Conservation (phyloP, 2,113 vertebrate genomes). For the Melanostigma gelatinosum region DNA sequence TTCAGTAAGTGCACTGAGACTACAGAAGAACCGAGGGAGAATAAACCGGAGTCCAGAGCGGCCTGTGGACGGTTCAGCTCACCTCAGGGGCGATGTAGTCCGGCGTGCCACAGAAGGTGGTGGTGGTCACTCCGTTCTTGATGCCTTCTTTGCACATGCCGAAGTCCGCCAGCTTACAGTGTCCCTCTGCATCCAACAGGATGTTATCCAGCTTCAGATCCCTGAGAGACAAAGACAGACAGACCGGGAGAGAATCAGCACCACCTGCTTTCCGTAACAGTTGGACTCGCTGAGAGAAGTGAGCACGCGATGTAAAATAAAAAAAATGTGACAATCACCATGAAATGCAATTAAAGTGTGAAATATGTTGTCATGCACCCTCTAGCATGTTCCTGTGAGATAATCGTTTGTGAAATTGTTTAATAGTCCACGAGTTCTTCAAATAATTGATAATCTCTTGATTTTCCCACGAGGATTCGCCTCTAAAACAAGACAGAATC, state of each 20-base stretch:
- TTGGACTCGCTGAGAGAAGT: conserved; percentile 5
- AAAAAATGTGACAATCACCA: neutral
- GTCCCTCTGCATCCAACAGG: conserved; percentile 97
- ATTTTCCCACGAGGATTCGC: neutral
- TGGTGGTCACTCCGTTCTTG: conserved; percentile 95
- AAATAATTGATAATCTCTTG: neutral
- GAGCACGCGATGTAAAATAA: neutral
- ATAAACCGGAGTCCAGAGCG: neutral
- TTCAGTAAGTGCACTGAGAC: neutral
- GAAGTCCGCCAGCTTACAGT: conserved; percentile 99
- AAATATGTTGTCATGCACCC: conserved; percentile 11
- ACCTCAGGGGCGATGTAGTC: conserved; percentile 99
- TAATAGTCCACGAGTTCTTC: neutral
- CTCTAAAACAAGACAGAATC: neutral
- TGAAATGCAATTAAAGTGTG: neutral
- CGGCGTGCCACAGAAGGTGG: conserved; percentile 98
- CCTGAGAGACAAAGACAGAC: conserved; percentile 75
- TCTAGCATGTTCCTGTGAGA: conserved; percentile 10
- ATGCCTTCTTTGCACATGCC: conserved; percentile 99
- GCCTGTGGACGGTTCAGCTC: conserved; percentile 28
- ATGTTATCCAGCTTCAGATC: conserved; percentile 99
- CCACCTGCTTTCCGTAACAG: conserved; percentile 18
- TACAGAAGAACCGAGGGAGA: neutral
- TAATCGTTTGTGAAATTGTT: neutral
- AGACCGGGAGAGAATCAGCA: conserved; percentile 25